Evolutionary conservation across 2,888 invertebrate species (phyloP).

Genomic region (Eilema caniola): DNA sequence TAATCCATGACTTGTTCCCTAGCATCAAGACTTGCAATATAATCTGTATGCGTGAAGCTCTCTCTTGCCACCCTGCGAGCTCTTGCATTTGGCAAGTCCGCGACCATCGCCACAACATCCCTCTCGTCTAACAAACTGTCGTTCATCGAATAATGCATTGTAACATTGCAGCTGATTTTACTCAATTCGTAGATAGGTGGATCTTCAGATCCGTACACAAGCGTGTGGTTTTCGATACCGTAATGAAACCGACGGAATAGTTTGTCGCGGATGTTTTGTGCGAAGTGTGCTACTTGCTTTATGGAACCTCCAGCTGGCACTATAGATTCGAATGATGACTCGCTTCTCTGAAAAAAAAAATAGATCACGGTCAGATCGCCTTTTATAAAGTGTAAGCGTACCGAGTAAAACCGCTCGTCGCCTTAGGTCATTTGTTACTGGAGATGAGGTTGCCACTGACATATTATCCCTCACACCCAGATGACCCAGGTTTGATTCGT

Average conservation of each 20-base stretch:
- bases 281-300: conserved; percentile 74
- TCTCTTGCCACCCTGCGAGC: conserved; percentile 65
- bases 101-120: conserved; percentile 69
- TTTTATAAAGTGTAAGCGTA: too few species aligned
- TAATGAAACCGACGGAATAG: conserved; percentile 68
- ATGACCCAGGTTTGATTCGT: too few species aligned
- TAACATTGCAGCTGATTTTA: conserved; percentile 61
- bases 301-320: conserved; percentile 60
- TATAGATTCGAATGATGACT: not conserved
- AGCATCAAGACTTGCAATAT: conserved; percentile 58
- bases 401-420: too few species aligned
- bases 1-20: conserved; percentile 68
- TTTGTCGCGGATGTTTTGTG: conserved; percentile 72
- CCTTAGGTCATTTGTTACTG: too few species aligned
- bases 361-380: too few species aligned
- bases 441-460: too few species aligned
- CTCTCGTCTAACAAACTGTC: conserved; percentile 64
- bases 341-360: conserved; percentile 33
- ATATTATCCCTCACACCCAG: too few species aligned
- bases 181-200: conserved; percentile 69
- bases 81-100: conserved; percentile 62
- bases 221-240: conserved; percentile 55
- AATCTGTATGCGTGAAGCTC: conserved; percentile 66
- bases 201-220: conserved; percentile 53
- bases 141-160: conserved; percentile 69